Evolutionary conservation across 2,113 vertebrate genomes (phyloP).

Genomic region (Rattus norvegicus): DNA sequence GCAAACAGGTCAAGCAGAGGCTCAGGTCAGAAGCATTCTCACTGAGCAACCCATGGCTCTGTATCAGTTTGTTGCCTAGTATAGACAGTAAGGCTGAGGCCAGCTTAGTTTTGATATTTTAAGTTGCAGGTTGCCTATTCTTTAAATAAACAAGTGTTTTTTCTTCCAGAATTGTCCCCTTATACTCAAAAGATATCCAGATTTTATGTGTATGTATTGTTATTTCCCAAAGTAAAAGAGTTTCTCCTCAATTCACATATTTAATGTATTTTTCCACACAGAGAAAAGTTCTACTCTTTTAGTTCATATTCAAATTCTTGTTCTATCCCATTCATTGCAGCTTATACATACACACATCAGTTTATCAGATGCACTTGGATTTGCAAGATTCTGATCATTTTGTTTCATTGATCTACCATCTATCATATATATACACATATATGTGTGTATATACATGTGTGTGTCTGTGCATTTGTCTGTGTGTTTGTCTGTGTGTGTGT

Average conservation of each 20-base stretch:
- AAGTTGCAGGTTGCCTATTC: neutral
- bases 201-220: neutral
- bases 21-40: neutral
- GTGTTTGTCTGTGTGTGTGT: too few species aligned
- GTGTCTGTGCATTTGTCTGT: too few species aligned
- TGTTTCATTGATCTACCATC: neutral
- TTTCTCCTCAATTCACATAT: neutral
- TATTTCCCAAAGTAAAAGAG: neutral
- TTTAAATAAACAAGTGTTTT: neutral
- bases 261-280: slow-evolving; percentile 4
- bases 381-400: neutral
- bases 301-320: neutral
- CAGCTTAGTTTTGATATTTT: neutral
- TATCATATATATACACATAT: too few species aligned
- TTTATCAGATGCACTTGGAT: neutral
- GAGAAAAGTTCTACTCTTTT: neutral
- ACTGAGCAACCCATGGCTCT: neutral
- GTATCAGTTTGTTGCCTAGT: neutral
- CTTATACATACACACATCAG: neutral
- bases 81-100: neutral
- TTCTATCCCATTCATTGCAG: neutral
- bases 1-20: neutral
- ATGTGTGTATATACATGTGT: too few species aligned
- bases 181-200: neutral
- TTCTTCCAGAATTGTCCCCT: neutral